Evolutionary conservation across 2,797 vertebrate genomes (phyloP), one percentile per base, ranked within the genome.

Genomic region (Phataginus tetradactyla): DNA sequence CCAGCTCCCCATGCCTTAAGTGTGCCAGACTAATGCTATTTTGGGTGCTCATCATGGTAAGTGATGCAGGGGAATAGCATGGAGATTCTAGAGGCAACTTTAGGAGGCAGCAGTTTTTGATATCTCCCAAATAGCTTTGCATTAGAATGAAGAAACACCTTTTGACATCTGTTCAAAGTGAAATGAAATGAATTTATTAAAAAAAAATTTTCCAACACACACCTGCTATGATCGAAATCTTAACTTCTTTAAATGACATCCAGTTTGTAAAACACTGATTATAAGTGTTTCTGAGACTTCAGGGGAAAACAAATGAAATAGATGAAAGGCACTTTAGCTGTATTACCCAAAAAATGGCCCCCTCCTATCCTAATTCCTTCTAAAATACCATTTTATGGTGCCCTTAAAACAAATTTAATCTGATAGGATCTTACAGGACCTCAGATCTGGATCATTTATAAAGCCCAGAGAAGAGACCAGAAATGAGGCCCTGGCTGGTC

Each of bases 11-110:
- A 9, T 92, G 91, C 37, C 93, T 92, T 96, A 32, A 92, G 96
- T 97, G 96, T 97, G 71, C 49, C 92, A 94, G 49, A 51, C 11
- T 63, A 39, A 92, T 94, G 59, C 69, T 97, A 86, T 96, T 96
- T 95, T 77, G 42, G 90, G 95, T 66, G 37, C 18, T 84, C n/a
- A 51, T 92, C 55, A 23, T 66, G 78, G 95, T 98, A 97, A 97
- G 97, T 96, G 96, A 96, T 96, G 86, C 71, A 97, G 13, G 3
- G 51, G 42, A 83, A 71, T 39, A 72, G 42, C 42, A 45, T 23
- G 69, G 59, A 95, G 23, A 20, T 23, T 96, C 61, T 86, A 85
- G 83, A 86, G 91, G 72, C 57, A 91, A 94, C 74, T 90, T 95
- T 74, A 34, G 72, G 91, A 97, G 7, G 57, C 13, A 95, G 45